A percentile compares a stretch with the other conserved stretches of the same genome.
Conservation (phyloP, 2,888 invertebrate species). For the Caenorhabditis sp. region DNA sequence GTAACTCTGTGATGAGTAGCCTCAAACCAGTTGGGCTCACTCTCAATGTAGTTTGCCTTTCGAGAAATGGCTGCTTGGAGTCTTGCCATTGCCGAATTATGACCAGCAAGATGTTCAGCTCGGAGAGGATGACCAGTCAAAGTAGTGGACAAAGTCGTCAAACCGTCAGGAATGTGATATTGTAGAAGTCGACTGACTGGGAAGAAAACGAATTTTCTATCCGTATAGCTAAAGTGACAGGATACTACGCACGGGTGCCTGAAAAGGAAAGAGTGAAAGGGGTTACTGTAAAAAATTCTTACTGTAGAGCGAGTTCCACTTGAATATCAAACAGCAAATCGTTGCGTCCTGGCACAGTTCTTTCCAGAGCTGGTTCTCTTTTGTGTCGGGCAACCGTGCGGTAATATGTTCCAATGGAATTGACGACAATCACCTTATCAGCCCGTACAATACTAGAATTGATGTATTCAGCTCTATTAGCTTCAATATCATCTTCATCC, state of each 20-base stretch:
- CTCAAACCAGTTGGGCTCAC: constrained; percentile 75
- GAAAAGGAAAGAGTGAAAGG: too few relatives aligned
- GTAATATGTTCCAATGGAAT: constrained; percentile 79
- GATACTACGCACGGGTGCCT: constrained; percentile 81
- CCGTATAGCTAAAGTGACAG: constrained; percentile 79
- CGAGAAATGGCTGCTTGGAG: constrained; percentile 72
- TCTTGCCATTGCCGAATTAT: constrained; percentile 64
- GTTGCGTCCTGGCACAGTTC: constrained; percentile 65
- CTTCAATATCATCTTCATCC: constrained; percentile 79
- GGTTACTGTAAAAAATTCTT: constrained; percentile 32
- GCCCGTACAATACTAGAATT: constrained; percentile 78
- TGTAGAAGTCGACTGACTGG: constrained; percentile 77
- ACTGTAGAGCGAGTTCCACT: constrained; percentile 76
- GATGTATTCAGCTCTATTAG: constrained; percentile 80
- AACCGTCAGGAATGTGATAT: constrained; percentile 79
- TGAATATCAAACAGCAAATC: constrained; percentile 79
- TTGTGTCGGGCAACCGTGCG: constrained; percentile 67
- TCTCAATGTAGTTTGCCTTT: constrained; percentile 66
- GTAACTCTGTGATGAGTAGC: constrained; percentile 49
- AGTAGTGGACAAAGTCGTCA: constrained; percentile 69
- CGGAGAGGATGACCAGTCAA: constrained; percentile 45
- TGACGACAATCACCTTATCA: constrained; percentile 80
- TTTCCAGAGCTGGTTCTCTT: constrained; percentile 66
- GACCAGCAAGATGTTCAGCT: constrained; percentile 68
- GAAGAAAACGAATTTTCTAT: constrained; percentile 72